Conservation (phyloP, 2,113 vertebrate species). For the Ceyx margarethae region DNA sequence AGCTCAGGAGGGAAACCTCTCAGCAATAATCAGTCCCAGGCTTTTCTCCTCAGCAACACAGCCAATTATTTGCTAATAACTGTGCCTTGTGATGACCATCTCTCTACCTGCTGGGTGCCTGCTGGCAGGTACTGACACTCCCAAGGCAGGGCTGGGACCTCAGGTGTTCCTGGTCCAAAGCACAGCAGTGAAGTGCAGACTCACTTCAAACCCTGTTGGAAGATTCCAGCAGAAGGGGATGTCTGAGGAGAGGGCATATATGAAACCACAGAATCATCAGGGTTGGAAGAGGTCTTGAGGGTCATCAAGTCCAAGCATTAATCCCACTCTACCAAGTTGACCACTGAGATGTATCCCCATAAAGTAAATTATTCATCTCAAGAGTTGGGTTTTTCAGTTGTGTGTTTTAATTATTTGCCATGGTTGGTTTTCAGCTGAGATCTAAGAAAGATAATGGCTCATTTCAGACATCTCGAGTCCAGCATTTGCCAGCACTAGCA, state of each 20-base stretch:
- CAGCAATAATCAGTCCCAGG: not conserved
- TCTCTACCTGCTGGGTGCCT: not conserved
- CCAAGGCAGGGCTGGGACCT: not conserved
- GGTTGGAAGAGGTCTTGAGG: too few species aligned
- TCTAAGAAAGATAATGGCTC: not conserved
- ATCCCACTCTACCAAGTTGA: too few species aligned
- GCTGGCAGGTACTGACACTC: not conserved
- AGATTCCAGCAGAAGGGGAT: not conserved
- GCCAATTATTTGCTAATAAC: not conserved
- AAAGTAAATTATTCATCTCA: not conserved
- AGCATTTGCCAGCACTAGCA: not conserved
- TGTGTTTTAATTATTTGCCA: not conserved
- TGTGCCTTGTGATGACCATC: not conserved
- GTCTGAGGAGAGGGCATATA: not conserved
- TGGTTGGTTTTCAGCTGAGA: not conserved
- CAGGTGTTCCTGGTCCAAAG: not conserved
- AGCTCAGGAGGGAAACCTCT: not conserved
- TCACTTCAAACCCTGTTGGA: not conserved
- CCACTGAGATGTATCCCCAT: too few species aligned
- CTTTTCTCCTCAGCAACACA: not conserved
- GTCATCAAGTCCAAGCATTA: too few species aligned
- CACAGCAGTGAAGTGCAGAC: not conserved
- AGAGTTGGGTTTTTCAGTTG: not conserved
- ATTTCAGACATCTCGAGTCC: not conserved
- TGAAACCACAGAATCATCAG: too few species aligned